phyloP scores from a whole-genome alignment of 1,140 invertebrate species.

The Dinoponera quadriceps region DNA sequence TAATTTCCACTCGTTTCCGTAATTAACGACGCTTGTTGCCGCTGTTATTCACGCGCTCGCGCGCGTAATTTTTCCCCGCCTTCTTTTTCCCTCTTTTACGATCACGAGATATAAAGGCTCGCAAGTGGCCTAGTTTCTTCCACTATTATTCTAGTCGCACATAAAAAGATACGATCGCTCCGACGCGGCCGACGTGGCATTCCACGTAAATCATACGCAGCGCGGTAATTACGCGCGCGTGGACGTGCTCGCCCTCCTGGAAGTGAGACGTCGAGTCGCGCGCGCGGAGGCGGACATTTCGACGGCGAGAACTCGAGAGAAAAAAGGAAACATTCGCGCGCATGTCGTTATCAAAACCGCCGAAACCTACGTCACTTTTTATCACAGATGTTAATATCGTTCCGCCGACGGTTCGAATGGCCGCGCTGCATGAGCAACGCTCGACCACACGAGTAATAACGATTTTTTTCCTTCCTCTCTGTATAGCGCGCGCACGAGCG shows the following conservation, averaged over 20 bases:
- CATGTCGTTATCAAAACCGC: neutral
- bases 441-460: slow-evolving; percentile 1
- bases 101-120: slow-evolving; percentile 1
- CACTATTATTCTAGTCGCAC: slow-evolving; percentile 39
- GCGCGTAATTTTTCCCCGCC: too few relatives aligned
- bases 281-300: neutral
- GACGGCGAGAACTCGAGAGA: neutral
- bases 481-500: neutral
- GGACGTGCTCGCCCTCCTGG: neutral
- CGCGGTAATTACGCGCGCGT: neutral
- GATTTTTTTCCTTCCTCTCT: slow-evolving; percentile 17
- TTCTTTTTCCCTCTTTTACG: neutral
- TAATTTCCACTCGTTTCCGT: too few relatives aligned
- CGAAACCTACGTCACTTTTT: neutral
- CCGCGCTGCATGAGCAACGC: neutral
- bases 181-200: neutral
- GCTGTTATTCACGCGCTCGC: neutral
- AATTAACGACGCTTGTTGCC: too few relatives aligned
- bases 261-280: neutral
- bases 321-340: too few relatives aligned
- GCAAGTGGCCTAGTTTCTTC: slow-evolving; percentile 8
- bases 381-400: neutral
- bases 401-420: neutral
- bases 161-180: slow-evolving; percentile 37
- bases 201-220: slow-evolving; percentile 26